phyloP scores from a whole-genome alignment of 1,140 invertebrate genomes.

The Plutomurus gul region DNA sequence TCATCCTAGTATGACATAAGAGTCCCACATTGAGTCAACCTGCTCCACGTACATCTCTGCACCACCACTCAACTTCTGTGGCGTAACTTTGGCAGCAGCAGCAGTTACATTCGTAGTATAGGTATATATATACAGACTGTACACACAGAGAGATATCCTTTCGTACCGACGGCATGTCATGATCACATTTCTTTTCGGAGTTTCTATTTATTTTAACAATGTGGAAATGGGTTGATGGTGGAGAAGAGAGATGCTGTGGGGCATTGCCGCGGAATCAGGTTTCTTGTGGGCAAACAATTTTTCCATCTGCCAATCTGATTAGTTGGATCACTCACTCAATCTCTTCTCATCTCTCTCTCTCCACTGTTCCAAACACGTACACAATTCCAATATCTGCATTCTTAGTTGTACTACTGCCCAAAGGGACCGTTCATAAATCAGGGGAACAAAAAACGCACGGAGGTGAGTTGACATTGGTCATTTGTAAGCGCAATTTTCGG shows the following conservation, averaged over 20 bases:
- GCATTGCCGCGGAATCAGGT: conserved; percentile 51
- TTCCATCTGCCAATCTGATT: conserved; percentile 54
- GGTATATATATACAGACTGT: neutral
- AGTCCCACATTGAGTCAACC: no score
- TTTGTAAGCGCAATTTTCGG: no score
- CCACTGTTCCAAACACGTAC: no score
- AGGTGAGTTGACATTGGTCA: no score
- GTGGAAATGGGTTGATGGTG: conserved; percentile 42
- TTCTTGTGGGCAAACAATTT: conserved; percentile 52
- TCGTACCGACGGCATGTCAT: neutral
- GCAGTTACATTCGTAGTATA: no score
- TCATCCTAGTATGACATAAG: no score
- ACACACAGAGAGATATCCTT: neutral
- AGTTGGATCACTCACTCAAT: conserved; percentile 24
- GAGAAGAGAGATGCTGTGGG: conserved; percentile 35
- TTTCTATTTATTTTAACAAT: conserved; percentile 55
- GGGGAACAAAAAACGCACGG: no score
- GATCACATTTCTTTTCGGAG: conserved; percentile 53
- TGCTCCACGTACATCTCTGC: no score
- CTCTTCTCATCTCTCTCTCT: neutral
- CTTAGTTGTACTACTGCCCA: neutral
- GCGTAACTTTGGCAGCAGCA: no score
- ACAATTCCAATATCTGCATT: neutral
- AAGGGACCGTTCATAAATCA: no score
- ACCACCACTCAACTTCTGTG: no score